Percentiles rank a stretch among this genome's conserved stretches.
phyloP scores from a whole-genome alignment of 2,113 vertebrate genomes.

The Scophthalmus maximus region DNA sequence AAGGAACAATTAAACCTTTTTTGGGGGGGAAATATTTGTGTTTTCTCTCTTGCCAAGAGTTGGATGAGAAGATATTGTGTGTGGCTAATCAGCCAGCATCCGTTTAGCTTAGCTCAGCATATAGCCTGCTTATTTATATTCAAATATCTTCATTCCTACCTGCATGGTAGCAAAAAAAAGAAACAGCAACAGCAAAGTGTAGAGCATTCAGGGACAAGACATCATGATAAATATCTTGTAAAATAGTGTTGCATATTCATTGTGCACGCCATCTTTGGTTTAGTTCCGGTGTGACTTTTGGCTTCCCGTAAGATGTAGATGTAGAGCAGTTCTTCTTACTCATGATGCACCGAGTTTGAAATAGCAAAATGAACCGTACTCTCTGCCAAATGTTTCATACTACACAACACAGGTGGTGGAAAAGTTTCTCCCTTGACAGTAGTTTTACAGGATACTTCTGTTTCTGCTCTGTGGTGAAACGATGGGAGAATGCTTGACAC shows the following conservation, averaged over 20 bases:
- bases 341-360: not conserved
- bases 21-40: not conserved
- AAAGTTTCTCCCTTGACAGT: slow-evolving; percentile 4
- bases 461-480: slow-evolving; percentile 18
- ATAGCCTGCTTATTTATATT: too few relatives aligned
- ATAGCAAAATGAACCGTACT: slow-evolving; percentile 8
- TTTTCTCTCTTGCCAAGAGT: not conserved
- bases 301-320: not conserved
- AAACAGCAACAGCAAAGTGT: not conserved
- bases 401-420: slow-evolving; percentile 7
- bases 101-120: too few relatives aligned
- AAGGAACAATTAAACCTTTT: not conserved
- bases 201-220: not conserved
- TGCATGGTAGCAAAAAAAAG: too few relatives aligned
- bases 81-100: too few relatives aligned
- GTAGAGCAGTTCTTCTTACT: slow-evolving; percentile 9
- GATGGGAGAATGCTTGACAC: slow-evolving; percentile 2
- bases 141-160: too few relatives aligned
- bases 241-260: slow-evolving; percentile 5
- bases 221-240: not conserved
- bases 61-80: not conserved
- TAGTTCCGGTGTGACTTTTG: not conserved
- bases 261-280: not conserved
- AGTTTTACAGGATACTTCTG: slow-evolving; percentile 4
- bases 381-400: not conserved